phyloP scores from a whole-genome alignment of 2,888 invertebrate genomes.

The Coleophora deauratella region DNA sequence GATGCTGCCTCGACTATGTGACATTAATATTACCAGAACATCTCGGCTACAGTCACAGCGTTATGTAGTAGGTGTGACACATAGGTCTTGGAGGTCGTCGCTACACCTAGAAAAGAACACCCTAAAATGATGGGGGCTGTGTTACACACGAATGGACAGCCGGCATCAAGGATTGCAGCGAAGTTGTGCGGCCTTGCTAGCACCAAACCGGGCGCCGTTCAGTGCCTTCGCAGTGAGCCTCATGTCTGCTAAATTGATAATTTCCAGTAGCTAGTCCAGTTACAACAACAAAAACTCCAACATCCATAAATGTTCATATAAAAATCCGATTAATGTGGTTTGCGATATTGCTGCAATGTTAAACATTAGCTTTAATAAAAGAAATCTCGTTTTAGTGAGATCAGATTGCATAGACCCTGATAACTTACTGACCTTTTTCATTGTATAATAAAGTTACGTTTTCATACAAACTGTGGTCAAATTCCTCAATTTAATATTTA shows the following conservation, averaged over 20 bases:
- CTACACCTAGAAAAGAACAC: conserved; percentile 73
- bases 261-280: conserved; percentile 50
- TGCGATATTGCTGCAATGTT: conserved; percentile 71
- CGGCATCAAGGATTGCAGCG: too few species aligned
- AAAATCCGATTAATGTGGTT: conserved; percentile 65
- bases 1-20: conserved; percentile 64
- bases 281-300: conserved; percentile 65
- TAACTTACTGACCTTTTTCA: conserved; percentile 65
- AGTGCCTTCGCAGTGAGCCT: conserved; percentile 40
- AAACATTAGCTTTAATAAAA: conserved; percentile 72
- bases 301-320: conserved; percentile 63
- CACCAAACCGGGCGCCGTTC: conserved; percentile 17
- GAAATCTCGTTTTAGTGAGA: conserved; percentile 46
- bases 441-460: conserved; percentile 38
- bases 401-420: conserved; percentile 55
- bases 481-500: conserved; percentile 30
- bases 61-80: conserved; percentile 45
- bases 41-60: conserved; percentile 59
- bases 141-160: conserved; percentile 13
- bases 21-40: conserved; percentile 65
- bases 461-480: conserved; percentile 27
- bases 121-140: conserved; percentile 60
- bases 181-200: background rate
- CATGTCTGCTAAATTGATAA: conserved; percentile 57
- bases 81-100: conserved; percentile 50